Percentiles rank a stretch among this genome's conserved stretches.
Conservation (phyloP, 2,888 invertebrate species). For the Podabrus alpinus region DNA sequence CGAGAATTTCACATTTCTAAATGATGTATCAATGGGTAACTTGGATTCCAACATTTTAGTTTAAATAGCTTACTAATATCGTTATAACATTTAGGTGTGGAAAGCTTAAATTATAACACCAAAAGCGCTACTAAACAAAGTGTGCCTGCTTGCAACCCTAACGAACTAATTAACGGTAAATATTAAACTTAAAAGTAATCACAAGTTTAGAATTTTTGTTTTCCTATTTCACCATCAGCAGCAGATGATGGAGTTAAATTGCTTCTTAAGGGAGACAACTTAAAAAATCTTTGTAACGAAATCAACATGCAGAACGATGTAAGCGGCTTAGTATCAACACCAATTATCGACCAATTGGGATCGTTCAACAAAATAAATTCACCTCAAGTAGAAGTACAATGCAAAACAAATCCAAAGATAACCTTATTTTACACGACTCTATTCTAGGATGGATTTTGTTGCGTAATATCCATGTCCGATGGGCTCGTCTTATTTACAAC, state of each 20-base stretch:
- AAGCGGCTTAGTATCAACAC: not conserved
- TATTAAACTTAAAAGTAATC: not conserved
- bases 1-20: not conserved
- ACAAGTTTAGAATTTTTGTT: not conserved
- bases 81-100: not conserved
- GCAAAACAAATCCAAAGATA: not conserved
- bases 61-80: not conserved
- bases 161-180: not conserved
- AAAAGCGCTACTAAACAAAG: not conserved
- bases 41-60: not conserved
- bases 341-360: constrained; percentile 9
- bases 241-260: not conserved
- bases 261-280: not conserved
- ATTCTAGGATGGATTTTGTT: constrained; percentile 71
- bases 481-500: constrained; percentile 81
- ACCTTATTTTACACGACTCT: not conserved
- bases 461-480: constrained; percentile 81
- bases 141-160: not conserved
- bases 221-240: not conserved
- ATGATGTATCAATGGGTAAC: not conserved
- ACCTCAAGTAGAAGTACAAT: constrained; percentile 10
- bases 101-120: not conserved
- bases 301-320: not conserved
- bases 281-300: not conserved
- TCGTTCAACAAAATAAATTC: constrained; percentile 10